phyloP scores from a whole-genome alignment of 23 tunicate genomes.

The Ciona savignyi region DNA sequence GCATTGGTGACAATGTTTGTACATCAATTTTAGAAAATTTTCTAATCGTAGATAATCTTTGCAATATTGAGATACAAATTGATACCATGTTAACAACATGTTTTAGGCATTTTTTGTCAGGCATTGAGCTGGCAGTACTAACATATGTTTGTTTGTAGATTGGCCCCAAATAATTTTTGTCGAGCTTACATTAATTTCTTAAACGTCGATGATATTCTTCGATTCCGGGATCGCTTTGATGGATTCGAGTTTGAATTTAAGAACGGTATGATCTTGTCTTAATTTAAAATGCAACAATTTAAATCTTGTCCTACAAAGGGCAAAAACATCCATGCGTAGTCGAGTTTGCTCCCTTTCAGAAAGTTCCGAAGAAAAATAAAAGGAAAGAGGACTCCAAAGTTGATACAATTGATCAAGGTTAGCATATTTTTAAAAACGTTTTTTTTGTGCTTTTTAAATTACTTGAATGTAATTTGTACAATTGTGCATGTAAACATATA shows the following conservation, averaged over 20 bases:
- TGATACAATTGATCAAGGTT: slow-evolving; percentile 72
- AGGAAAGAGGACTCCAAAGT: slow-evolving; percentile 79
- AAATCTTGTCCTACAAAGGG: no score
- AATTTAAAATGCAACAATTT: slow-evolving; percentile 14
- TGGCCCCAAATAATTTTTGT: slow-evolving; percentile 66
- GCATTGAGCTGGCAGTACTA: no score
- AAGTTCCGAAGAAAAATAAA: slow-evolving; percentile 43
- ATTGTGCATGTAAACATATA: background rate
- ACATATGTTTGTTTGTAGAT: slow-evolving; percentile 21
- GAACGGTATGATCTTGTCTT: background rate
- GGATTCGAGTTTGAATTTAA: slow-evolving; percentile 60
- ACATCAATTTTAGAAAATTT: no score
- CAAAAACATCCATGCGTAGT: slow-evolving; percentile 44
- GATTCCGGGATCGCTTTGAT: slow-evolving; percentile 59
- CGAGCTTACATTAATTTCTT: slow-evolving; percentile 76
- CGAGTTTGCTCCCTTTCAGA: slow-evolving; percentile 89
- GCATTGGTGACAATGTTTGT: no score
- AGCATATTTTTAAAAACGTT: background rate
- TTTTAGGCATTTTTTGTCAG: no score
- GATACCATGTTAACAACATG: no score
- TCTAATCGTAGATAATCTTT: no score
- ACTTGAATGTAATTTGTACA: background rate
- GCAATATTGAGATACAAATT: no score
- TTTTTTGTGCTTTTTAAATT: background rate
- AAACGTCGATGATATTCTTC: slow-evolving; percentile 61